Evolutionary conservation across 2,888 invertebrate species (phyloP), one percentile per base, ranked within the genome.

Genomic region (Athrips mouffetella): DNA sequence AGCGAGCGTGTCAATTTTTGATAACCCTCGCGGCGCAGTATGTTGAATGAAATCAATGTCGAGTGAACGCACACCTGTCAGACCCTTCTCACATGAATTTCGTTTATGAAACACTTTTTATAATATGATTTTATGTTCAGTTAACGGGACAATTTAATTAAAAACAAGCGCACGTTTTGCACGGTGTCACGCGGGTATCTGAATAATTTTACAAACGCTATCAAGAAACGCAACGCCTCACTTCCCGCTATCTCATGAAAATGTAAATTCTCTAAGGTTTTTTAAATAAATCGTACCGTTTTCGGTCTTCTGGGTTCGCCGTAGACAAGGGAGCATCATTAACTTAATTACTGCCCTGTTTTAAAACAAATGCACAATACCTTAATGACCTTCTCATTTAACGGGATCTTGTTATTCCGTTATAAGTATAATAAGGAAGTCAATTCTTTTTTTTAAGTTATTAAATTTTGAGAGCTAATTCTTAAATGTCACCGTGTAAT

Each of bases 11-110:
- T 67, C 73, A 70, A 67, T 69, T 70, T 69, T 65, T 69, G 70
- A 73, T 69, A 72, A 68, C 65, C 60, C 60, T 57, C 58, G 33
- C 18, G 30, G 31, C 33, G 10, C 57, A 59, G 62, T 57, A 57
- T 65, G 65, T 59, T 59, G 62, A 61, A 65, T 62, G 66, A 68
- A 70, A 68, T 70, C 71, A 66, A 67, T 63, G 69, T 68, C 67
- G 65, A 65, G 70, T 68, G 62, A 65, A 62, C 58, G 62, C 59
- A 53, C 48, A 11, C 63, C 71, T 73, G 80, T 80, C 81, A 76
- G 63, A 80, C 80, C 81, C 79, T 73, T 61, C 75, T 82, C 81
- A 77, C 63, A 58, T 59, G 64, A 63, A 64, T 58, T 66, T 67
- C 66, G 65, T 68, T 69, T 66, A 70, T 59, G 59, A 61, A 62